Percentiles rank a stretch among this genome's conserved stretches.
Evolutionary conservation across 2,113 vertebrate genomes (phyloP).

Genomic region (Ariopsis seemanni): DNA sequence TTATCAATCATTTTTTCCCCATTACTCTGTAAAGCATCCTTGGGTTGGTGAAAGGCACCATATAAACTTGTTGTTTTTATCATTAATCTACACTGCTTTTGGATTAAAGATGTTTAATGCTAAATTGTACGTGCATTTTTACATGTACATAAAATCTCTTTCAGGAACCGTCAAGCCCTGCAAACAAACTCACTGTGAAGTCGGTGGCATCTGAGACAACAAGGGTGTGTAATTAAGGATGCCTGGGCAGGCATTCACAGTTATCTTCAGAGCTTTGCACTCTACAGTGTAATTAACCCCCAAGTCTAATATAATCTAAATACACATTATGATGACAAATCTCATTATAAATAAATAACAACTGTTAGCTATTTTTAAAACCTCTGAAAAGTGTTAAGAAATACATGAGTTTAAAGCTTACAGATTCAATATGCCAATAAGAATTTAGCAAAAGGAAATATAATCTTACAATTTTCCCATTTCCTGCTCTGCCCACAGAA

Average conservation of each 20-base stretch:
- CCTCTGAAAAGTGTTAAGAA: not conserved
- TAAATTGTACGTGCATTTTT: constrained; percentile 17
- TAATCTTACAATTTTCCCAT: not conserved
- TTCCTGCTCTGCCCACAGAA: constrained; percentile 61
- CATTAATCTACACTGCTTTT: not conserved
- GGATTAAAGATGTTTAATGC: not conserved
- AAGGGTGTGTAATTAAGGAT: constrained; percentile 71
- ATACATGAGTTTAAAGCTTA: not conserved
- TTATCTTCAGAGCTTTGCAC: not conserved
- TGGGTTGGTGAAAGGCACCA: too few relatives aligned
- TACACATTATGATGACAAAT: not conserved
- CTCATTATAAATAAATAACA: not conserved
- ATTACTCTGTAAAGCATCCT: too few relatives aligned
- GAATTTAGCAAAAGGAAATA: not conserved
- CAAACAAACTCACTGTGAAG: constrained; percentile 69
- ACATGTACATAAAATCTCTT: not conserved
- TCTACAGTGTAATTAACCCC: constrained; percentile 1
- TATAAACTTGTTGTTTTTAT: constrained; percentile 62
- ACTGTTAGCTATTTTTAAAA: not conserved
- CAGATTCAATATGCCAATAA: not conserved
- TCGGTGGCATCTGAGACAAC: constrained; percentile 57
- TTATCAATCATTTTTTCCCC: too few relatives aligned
- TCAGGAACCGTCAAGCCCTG: constrained; percentile 67
- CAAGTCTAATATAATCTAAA: not conserved
- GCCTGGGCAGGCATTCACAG: constrained; percentile 49